These are phyloP conservation scores for Octopus sinensis DNA, from an alignment of 1,140 invertebrate species.

Conservation along the genomic window DNA sequence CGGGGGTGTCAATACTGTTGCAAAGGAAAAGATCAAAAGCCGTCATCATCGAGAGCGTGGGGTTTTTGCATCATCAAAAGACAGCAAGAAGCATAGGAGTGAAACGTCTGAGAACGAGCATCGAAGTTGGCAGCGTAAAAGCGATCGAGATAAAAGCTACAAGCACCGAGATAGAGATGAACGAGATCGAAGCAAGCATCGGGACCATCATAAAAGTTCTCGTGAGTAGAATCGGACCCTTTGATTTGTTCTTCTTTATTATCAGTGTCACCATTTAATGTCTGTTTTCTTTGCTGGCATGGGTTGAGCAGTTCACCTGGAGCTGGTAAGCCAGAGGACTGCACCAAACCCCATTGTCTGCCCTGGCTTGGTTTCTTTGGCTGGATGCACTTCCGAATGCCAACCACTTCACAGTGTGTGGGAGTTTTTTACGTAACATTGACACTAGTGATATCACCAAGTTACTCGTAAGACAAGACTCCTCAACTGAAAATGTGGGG, in stretches of 20 bases:
- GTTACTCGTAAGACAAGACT: too few relatives aligned
- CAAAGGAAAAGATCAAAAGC: conserved; percentile 67
- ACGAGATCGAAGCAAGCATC: conserved; percentile 47
- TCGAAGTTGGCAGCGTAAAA: not conserved
- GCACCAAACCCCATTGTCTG: too few relatives aligned
- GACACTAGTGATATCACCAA: too few relatives aligned
- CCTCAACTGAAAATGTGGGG: too few relatives aligned
- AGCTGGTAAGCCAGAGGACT: too few relatives aligned
- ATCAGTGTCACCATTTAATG: not conserved
- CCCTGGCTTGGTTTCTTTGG: too few relatives aligned
- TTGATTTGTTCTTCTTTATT: not conserved
- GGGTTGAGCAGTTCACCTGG: too few relatives aligned
- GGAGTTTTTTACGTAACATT: too few relatives aligned
- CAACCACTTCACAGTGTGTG: too few relatives aligned
- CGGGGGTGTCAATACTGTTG: conserved; percentile 80
- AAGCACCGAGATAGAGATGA: conserved; percentile 41
- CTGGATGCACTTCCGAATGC: too few relatives aligned
- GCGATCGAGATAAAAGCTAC: conserved; percentile 23
- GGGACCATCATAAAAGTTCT: conserved; percentile 20
- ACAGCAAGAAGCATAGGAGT: conserved; percentile 24
- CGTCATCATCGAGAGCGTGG: conserved; percentile 57
- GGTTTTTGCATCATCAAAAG: conserved; percentile 62
- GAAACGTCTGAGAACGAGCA: not conserved
- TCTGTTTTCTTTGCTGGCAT: too few relatives aligned
- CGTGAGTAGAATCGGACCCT: not conserved